Evolutionary conservation across 2,888 invertebrate genomes (phyloP).

Genomic region (Orgyia antiqua): DNA sequence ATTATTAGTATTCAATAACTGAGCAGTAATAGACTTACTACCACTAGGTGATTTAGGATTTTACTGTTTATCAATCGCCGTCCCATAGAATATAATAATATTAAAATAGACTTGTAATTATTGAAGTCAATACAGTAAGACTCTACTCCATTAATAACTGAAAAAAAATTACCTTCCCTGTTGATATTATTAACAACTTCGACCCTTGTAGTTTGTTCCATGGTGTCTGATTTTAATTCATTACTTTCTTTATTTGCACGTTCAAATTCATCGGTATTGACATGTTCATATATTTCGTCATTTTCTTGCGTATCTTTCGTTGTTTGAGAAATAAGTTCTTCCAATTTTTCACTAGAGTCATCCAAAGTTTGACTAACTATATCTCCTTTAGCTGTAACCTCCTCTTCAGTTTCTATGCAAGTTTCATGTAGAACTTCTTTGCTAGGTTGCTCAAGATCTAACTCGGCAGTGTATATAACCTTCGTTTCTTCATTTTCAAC

Average conservation of each 20-base stretch:
- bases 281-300: conserved; percentile 28
- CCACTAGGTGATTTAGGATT: no score
- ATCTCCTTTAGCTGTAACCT: conserved; percentile 55
- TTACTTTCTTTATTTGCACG: conserved; percentile 28
- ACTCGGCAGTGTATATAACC: conserved; percentile 68
- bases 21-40: no score
- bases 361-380: conserved; percentile 58
- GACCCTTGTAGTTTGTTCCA: conserved; percentile 12
- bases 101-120: no score
- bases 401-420: conserved; percentile 43
- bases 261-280: conserved; percentile 26
- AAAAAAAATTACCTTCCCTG: conserved; percentile 33
- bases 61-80: no score
- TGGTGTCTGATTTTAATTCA: conserved; percentile 12
- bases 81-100: no score
- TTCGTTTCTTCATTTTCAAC: conserved; percentile 80
- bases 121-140: no score
- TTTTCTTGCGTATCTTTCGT: conserved; percentile 13
- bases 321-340: conserved; percentile 30
- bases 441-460: conserved; percentile 56
- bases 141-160: no score
- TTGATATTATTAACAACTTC: conserved; percentile 12
- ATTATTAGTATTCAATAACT: no score
- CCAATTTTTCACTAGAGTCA: conserved; percentile 30
- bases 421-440: conserved; percentile 32